Evolutionary conservation across 2,888 invertebrate genomes (phyloP), one percentile per base, ranked within the genome.

Genomic region (Eugnorisma glareosa): DNA sequence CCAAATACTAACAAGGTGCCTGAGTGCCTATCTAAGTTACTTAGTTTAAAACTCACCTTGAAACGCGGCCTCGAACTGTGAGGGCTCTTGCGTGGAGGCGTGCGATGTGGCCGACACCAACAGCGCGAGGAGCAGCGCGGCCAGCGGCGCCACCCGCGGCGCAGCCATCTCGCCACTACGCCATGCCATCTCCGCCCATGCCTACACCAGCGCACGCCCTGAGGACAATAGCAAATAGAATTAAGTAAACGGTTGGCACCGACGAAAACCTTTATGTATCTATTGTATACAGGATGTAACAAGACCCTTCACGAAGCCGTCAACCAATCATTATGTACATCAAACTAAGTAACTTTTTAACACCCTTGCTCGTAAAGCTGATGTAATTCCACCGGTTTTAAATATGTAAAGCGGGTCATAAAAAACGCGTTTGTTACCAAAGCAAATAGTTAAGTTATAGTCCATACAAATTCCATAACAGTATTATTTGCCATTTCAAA

Each of bases 41-140:
- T n/a, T 64, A 48, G 64, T 74, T 57, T 51, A 66, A 63, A 72
- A 67, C 57, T 88, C 93, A 97, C 97, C 97, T 97, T 97, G 97
- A 91, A 97, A 97, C 82, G 97, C 97, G 73, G 97, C 97, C 91
- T 97, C 97, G 88, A 97, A 96, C 64, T 88, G 89, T 83, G 84
- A 90, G 31, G 96, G 95, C 77, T 96, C 96, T 81, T 91, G 92
- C 66, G 96, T 96, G 81, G 96, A 94, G 82, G 91, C 91, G 80
- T 86, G 91, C 87, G 93, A 89, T 69, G 90, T 89, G 81, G 92
- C 94, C 83, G 93, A 88, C 73, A 90, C 93, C 82, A 89, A 81
- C 83, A 94, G 89, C 90, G 93, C 94, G 88, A 91, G 92, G 82
- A 94, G 90, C 82, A 91, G 91, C 91, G 93, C 93, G 81, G 91